Conservation (phyloP, 2,888 invertebrate species). For the Scotopteryx bipunctaria region DNA sequence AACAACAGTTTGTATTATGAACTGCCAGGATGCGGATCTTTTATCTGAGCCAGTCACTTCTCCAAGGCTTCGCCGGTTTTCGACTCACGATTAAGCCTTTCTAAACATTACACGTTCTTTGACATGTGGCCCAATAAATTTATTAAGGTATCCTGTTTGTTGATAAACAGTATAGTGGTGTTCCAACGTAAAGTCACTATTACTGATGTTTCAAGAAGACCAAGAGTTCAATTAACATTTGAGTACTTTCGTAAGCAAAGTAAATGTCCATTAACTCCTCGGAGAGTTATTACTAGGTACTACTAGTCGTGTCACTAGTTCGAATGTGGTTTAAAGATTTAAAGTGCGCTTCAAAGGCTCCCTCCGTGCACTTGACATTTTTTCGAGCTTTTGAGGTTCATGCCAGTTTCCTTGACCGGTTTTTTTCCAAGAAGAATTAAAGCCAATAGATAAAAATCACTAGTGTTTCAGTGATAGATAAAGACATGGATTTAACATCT, state of each 20-base stretch:
- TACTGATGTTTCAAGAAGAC: background rate
- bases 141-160: conserved; percentile 13
- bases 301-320: no score
- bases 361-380: no score
- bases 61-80: conserved; percentile 64
- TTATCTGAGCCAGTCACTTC: conserved; percentile 63
- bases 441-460: no score
- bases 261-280: no score
- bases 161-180: background rate
- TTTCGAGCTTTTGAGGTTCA: no score
- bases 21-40: conserved; percentile 68
- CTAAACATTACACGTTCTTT: conserved; percentile 49
- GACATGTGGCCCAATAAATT: conserved; percentile 3
- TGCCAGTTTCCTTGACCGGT: no score
- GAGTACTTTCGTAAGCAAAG: background rate
- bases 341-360: no score
- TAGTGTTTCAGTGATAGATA: no score
- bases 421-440: no score
- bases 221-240: background rate
- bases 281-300: no score
- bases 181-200: background rate
- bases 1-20: background rate
- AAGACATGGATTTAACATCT: no score
- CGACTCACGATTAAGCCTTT: conserved; percentile 64
- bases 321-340: no score